Evolutionary conservation across 1,140 invertebrate species (phyloP), one percentile per base, ranked within the genome.

Genomic region (Coenobita brevimanus): DNA sequence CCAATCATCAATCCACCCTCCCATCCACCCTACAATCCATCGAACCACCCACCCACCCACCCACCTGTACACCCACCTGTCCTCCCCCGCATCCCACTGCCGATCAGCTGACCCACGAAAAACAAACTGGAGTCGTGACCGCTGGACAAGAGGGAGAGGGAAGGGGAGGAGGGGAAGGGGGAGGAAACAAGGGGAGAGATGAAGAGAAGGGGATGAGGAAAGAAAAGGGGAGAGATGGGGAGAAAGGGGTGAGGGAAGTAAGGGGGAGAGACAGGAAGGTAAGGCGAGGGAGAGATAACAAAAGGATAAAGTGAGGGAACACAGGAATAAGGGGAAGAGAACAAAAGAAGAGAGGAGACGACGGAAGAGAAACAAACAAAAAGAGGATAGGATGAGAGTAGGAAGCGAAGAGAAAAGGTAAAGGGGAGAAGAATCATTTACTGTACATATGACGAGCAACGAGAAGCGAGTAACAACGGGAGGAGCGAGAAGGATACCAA

Each of bases 41-140:
- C 6, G 6, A 50, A 50, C 46, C 46, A 6, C n/a, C n/a, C n/a
- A 50, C 46, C 6, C 46, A 50, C n/a, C 46, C 46, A 50, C 46
- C 46, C 46, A 50, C 46, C 46, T 17, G 6, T 50, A 50, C 46
- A 8, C 46, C 46, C 46, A 50, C 46, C 46, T 17, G 6, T 17
- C 46, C 46, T 17, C 46, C 17, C 46, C 17, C 46, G 17, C 46
- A 50, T 50, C 46, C 46, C 46, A 73, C 69, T 41, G 38, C 33
- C 80, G 76, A 82, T 71, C 80, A 71, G 17, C 62, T 30, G 21
- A 69, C 60, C 4, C 76, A 79, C 76, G 76, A 79, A 79, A 79
- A 79, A 79, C 76, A 79, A 79, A 79, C 76, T 79, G n/a, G 2
- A 6, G 27, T 24, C 41, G 41, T n/a, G 38, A n/a, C 1, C 8